phyloP scores from a whole-genome alignment of 2,113 vertebrate genomes.

The Peromyscus maniculatus region DNA sequence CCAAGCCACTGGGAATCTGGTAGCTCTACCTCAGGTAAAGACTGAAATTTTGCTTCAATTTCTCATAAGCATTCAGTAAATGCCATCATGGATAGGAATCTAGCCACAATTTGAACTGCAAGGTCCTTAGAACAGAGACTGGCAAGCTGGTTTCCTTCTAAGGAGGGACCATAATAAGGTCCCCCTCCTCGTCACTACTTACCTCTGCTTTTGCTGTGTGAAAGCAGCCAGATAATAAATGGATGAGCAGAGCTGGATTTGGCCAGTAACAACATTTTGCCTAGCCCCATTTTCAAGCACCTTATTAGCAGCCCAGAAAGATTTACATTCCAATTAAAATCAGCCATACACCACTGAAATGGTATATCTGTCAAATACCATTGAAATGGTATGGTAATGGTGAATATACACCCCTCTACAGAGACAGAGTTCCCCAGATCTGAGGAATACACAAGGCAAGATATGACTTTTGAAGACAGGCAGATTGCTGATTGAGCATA shows the following conservation, averaged over 20 bases:
- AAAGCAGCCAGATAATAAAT: neutral
- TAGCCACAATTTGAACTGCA: neutral
- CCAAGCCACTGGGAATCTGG: neutral
- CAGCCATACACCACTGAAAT: too few species aligned
- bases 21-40: neutral
- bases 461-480: neutral
- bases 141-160: slow-evolving; percentile 2
- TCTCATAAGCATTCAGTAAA: slow-evolving; percentile 10
- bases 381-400: neutral
- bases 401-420: neutral
- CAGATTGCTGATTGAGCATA: neutral
- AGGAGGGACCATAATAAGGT: neutral
- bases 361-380: neutral
- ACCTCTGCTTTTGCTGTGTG: neutral
- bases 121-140: neutral
- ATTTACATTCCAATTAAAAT: neutral
- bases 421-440: neutral
- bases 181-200: neutral
- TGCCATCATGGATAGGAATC: neutral
- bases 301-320: neutral
- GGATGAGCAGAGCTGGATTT: fast-evolving
- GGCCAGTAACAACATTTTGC: neutral
- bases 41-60: neutral
- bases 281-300: neutral
- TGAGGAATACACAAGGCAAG: neutral